Base-by-base conservation (phyloP, 2,797 vertebrate species). In the Malurus leucopterus region DNA sequence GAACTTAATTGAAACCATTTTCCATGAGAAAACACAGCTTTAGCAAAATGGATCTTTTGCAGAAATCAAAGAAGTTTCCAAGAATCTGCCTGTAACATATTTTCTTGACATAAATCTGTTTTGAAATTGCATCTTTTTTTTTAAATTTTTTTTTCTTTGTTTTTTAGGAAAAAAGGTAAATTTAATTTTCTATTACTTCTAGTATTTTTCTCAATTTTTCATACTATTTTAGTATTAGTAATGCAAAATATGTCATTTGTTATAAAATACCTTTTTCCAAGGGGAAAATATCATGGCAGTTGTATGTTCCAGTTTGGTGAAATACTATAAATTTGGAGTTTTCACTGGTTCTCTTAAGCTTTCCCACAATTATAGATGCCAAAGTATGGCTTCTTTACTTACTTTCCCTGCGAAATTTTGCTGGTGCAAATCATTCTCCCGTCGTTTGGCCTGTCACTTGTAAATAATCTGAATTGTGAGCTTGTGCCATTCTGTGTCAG, bases 1-100 rank as follows among this genome's bases (percentile, higher is more conserved):
- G 67, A 94, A 93, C 64, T 88, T 93, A 94, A 94, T 86, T 92
- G 86, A 89, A 94, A 73, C 77, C 59, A 67, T 84, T 95, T 91
- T 93, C 90, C 68, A 68, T 61, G 46, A 88, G 83, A 92, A 94
- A 93, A 91, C 71, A 86, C 77, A 91, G 80, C 80, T 89, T 92
- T 86, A 89, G 61, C 61, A 76, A 88, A 93, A 78, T 30, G 61
- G 53, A 67, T 92, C 53, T 89, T 91, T 93, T 91, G 84, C 46
- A 63, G 91, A 58, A 89, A 89, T 69, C 70, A 73, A 44, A 70
- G 38, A 59, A 21, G 16, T 93, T 91, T 94, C 85, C 83, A 94
- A 92, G 76, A 93, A 70, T 69, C 73, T 89, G 67, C 67, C 67
- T 86, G 47, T 32, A 84, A 46, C 40, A 79, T 36, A 47, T 41